These are phyloP conservation scores for Myotis lucifugus DNA, from an alignment of 2,113 vertebrate genomes.

Conservation along the genomic window DNA sequence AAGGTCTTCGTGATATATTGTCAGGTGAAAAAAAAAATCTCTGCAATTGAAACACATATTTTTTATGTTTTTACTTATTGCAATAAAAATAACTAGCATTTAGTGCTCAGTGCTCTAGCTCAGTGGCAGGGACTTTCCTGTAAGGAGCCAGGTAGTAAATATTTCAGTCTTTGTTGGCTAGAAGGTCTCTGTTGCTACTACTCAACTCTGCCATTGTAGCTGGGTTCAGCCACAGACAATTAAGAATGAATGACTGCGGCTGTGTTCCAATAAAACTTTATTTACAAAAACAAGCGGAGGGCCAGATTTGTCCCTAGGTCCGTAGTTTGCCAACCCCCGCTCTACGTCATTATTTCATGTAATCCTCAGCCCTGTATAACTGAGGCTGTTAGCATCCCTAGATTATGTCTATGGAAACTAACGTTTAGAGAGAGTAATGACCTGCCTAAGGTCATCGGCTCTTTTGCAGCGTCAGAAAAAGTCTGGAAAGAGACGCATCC, in stretches of 20 bases:
- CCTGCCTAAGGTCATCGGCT: not conserved
- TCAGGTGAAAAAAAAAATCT: not conserved
- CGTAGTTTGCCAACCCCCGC: not conserved
- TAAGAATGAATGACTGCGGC: not conserved
- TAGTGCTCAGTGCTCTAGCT: not conserved
- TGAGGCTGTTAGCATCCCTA: not conserved
- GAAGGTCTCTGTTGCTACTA: not conserved
- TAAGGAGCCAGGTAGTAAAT: not conserved
- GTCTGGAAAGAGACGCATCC: not conserved
- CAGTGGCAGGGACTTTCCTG: not conserved
- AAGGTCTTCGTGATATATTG: not conserved
- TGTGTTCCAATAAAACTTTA: slow-evolving; percentile 7
- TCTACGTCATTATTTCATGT: not conserved
- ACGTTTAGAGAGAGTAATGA: not conserved
- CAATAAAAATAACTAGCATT: not conserved
- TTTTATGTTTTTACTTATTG: not conserved
- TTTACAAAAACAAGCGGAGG: not conserved
- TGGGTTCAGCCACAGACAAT: not conserved
- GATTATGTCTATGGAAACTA: not conserved
- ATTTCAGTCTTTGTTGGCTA: too few species aligned
- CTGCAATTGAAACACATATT: not conserved
- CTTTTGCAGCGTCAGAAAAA: not conserved
- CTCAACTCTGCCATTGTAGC: not conserved
- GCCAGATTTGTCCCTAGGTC: not conserved
- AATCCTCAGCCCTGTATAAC: not conserved